A percentile compares a stretch with the other conserved stretches of the same genome.
Conservation (phyloP, 2,113 vertebrate species). For the Nothocercus nigrocapillus region DNA sequence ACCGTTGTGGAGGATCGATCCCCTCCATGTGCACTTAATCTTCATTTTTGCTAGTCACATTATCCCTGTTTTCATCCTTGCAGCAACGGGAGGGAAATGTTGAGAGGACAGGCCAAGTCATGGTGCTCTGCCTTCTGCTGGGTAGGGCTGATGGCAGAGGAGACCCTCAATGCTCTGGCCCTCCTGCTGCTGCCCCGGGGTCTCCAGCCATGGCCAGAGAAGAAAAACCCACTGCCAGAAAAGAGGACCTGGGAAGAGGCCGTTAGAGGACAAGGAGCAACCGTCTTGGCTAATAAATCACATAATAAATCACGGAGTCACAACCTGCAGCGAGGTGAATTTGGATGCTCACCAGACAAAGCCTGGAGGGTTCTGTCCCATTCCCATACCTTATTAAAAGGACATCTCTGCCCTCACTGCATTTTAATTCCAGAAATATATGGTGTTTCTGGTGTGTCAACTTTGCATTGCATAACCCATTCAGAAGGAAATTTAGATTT, state of each 20-base stretch:
- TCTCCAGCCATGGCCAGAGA: background rate
- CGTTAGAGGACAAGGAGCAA: background rate
- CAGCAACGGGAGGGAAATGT: fast-evolving
- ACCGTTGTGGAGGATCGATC: background rate
- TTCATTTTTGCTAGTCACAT: background rate
- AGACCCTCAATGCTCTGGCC: background rate
- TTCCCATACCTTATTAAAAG: background rate
- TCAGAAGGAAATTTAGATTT: background rate
- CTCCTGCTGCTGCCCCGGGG: background rate
- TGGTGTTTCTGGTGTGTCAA: background rate
- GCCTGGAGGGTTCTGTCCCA: background rate
- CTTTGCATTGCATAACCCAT: background rate
- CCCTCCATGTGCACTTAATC: background rate
- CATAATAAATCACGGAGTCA: background rate
- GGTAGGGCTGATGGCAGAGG: background rate
- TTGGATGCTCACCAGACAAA: background rate
- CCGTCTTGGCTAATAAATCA: background rate
- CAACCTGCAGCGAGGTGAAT: background rate
- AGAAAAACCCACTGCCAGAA: background rate
- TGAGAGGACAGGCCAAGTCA: background rate
- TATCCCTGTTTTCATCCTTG: background rate
- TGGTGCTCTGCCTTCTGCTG: background rate
- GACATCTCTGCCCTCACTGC: background rate
- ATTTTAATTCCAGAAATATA: background rate
- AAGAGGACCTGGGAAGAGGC: background rate